These are phyloP conservation scores for Aspidiotus destructor DNA, from an alignment of 2,888 invertebrate species.

Conservation along the genomic window DNA sequence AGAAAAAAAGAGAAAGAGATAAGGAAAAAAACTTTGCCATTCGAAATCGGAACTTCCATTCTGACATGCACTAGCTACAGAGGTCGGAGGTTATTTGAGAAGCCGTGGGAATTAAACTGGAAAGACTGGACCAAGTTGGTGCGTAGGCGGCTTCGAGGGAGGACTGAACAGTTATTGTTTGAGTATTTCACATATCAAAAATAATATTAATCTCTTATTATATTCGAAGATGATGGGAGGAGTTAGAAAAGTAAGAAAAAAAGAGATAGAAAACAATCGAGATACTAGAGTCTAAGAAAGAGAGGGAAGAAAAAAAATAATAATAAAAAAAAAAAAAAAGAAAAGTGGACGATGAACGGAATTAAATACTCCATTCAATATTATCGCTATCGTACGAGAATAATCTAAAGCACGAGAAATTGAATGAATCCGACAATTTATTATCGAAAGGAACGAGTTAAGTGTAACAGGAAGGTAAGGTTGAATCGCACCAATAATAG, in stretches of 20 bases:
- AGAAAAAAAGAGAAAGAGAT: not conserved
- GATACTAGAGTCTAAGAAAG: too few species aligned
- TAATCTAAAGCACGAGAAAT: conserved; percentile 22
- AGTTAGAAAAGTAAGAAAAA: conserved; percentile 3
- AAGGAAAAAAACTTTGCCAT: not conserved
- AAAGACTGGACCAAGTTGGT: conserved; percentile 24
- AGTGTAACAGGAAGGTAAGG: conserved; percentile 31
- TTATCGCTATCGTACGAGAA: conserved; percentile 23
- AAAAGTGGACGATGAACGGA: not conserved
- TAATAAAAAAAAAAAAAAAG: too few species aligned
- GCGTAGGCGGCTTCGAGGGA: conserved; percentile 32
- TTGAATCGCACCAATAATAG: conserved; percentile 23
- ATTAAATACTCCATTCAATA: conserved; percentile 27
- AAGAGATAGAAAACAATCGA: too few species aligned
- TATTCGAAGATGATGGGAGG: conserved; percentile 28
- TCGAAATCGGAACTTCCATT: conserved; percentile 10
- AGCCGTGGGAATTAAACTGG: conserved; percentile 31
- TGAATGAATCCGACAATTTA: conserved; percentile 27
- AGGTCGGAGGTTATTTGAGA: conserved; percentile 29
- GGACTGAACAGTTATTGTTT: conserved; percentile 29
- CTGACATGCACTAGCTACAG: conserved; percentile 3
- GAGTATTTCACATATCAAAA: conserved; percentile 31
- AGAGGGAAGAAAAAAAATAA: too few species aligned
- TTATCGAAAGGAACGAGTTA: conserved; percentile 17
- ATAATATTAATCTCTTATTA: conserved; percentile 31